Conservation (phyloP, 2,888 invertebrate species). For the Noctua janthe region DNA sequence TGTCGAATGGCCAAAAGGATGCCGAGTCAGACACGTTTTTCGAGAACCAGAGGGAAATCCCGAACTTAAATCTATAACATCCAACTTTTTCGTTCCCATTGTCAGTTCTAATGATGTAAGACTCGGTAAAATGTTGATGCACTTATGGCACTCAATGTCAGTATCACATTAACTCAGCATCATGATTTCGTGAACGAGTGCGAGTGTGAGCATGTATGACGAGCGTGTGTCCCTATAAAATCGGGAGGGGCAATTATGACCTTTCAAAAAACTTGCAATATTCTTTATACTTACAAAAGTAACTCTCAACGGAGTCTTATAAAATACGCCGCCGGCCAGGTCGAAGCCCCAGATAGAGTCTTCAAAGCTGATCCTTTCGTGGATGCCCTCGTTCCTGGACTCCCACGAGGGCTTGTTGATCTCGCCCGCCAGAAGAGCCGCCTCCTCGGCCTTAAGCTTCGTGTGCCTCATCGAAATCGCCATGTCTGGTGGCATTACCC, state of each 20-base stretch:
- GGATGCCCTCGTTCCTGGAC: constrained; percentile 85
- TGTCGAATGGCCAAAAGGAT: background rate
- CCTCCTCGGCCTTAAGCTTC: constrained; percentile 80
- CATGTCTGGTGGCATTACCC: constrained; percentile 69
- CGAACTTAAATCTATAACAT: background rate
- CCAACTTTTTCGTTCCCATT: background rate
- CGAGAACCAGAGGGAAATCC: background rate
- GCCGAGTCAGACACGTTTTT: background rate
- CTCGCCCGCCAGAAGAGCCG: constrained; percentile 81
- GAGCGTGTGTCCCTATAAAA: background rate
- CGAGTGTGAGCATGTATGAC: background rate
- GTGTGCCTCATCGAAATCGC: constrained; percentile 79
- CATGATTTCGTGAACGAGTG: background rate
- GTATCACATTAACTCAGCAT: background rate
- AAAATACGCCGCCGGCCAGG: constrained; percentile 83
- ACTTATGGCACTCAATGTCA: background rate
- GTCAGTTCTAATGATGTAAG: background rate
- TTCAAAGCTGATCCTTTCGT: constrained; percentile 85
- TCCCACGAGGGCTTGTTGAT: constrained; percentile 82
- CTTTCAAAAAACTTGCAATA: background rate
- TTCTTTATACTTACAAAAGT: constrained; percentile 75
- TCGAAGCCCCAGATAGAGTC: constrained; percentile 86
- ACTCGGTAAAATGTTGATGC: background rate
- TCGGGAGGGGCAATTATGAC: background rate
- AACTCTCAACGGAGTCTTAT: constrained; percentile 82